phyloP scores from a whole-genome alignment of 2,113 vertebrate species.

The Struthio camelus region DNA sequence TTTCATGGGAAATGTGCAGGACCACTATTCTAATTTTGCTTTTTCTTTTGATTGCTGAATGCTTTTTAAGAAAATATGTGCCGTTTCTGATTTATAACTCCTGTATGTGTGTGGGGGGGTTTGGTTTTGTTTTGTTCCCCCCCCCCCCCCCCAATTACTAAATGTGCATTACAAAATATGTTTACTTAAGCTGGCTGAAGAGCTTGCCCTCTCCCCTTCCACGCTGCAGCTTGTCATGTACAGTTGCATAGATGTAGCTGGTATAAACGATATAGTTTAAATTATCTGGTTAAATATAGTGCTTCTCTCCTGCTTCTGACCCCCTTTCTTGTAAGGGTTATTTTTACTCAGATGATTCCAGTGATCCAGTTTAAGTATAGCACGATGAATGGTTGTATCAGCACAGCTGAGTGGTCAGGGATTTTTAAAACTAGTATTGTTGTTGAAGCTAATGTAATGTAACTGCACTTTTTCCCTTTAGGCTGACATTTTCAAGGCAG shows the following conservation, averaged over 20 bases:
- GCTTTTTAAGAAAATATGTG: neutral
- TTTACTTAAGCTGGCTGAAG: neutral
- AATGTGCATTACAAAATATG: neutral
- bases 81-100: too few species aligned
- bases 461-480: neutral
- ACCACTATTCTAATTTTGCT: neutral
- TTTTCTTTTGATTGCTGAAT: neutral
- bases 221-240: neutral
- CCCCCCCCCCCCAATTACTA: neutral
- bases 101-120: too few species aligned
- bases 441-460: neutral
- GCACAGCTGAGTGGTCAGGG: slow-evolving; percentile 13
- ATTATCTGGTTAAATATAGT: slow-evolving; percentile 51
- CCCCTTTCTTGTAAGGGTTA: slow-evolving; percentile 49
- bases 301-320: slow-evolving; percentile 20
- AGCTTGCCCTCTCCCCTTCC: neutral
- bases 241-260: neutral
- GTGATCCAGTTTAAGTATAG: slow-evolving; percentile 33
- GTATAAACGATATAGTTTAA: neutral
- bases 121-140: too few species aligned
- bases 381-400: slow-evolving; percentile 5
- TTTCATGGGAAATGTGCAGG: neutral
- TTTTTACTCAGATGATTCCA: slow-evolving; percentile 61
- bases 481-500: neutral
- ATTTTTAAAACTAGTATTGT: neutral